phyloP scores from a whole-genome alignment of 2,113 vertebrate genomes.

The Pheucticus melanocephalus region DNA sequence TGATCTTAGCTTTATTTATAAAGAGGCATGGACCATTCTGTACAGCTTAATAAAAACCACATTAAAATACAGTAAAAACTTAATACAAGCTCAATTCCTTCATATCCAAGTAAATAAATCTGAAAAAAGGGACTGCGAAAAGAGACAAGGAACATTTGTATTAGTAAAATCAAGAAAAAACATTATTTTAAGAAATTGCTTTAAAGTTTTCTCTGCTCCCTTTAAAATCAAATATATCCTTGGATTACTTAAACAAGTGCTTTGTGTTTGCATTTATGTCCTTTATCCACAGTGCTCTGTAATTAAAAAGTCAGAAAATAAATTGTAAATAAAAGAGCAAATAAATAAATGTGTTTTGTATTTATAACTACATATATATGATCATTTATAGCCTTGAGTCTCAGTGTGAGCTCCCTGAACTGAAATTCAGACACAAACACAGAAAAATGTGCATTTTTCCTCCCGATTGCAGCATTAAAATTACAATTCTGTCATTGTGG shows the following conservation, averaged over 20 bases:
- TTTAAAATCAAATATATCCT: neutral
- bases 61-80: slow-evolving; percentile 41
- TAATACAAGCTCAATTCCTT: neutral
- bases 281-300: neutral
- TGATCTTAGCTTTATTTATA: slow-evolving; percentile 13
- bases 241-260: neutral
- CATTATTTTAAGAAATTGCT: neutral
- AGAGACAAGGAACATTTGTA: neutral
- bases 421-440: neutral
- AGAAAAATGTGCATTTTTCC: neutral
- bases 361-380: neutral
- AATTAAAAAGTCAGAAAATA: slow-evolving; percentile 5
- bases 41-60: slow-evolving; percentile 16
- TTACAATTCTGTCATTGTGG: neutral
- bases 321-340: neutral
- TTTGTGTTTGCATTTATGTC: neutral
- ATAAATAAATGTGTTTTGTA: neutral
- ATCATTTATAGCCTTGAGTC: neutral
- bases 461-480: neutral
- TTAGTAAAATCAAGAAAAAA: neutral
- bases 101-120: neutral
- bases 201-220: neutral
- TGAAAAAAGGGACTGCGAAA: neutral
- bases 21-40: neutral
- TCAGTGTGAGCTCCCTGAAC: neutral